Base-by-base conservation (phyloP, 1,140 invertebrate genomes). In the Apocrypta bakeri region DNA sequence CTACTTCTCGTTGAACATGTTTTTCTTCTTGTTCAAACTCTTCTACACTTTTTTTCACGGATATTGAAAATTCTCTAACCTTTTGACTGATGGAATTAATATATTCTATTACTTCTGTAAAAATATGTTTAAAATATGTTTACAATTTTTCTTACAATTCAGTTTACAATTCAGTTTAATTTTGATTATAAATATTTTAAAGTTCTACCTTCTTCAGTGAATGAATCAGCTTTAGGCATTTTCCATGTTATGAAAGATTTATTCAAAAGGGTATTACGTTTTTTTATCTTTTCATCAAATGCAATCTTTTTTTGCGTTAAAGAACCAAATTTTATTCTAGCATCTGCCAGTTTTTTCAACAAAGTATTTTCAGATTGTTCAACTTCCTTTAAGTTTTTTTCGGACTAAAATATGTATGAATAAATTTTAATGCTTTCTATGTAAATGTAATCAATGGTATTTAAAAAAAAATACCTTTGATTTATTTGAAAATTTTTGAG, bases 21-120 rank as follows among this genome's bases (percentile, higher is more conserved):
- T 91, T 92, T 80, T 93, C 93, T 48, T 93, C 88, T 27, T 85
- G 84, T 76, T 93, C 93, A 74, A 92, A 89, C 37, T 88, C 71
- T 0, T 84, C 33, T 79, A 92, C 91, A 6, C 89, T 88, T 31
- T 90, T 88, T 74, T 92, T 91, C 2, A 92, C 85, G 3, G 90
- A 88, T 48, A 87, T 84, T 37, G 92, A 88, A 33, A 93, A 85
- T 24, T 86, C 83, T 66, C 88, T 85, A 68, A 92, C 85, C 76
- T 92, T 93, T 14, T 90, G 87, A 12, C 87, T 88, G 25, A 94
- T 90, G 71, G 86, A 86, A 81, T 87, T 85, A 25, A 91, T 87
- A 33, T 85, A 74, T 66, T 63, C 71, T 56, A 64, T 79, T 63
- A 87, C 83, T 25, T 91, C 90, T 91, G 25, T 76, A 85, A 66